phyloP scores from a whole-genome alignment of 2,113 vertebrate genomes.

The Callithrix jacchus region DNA sequence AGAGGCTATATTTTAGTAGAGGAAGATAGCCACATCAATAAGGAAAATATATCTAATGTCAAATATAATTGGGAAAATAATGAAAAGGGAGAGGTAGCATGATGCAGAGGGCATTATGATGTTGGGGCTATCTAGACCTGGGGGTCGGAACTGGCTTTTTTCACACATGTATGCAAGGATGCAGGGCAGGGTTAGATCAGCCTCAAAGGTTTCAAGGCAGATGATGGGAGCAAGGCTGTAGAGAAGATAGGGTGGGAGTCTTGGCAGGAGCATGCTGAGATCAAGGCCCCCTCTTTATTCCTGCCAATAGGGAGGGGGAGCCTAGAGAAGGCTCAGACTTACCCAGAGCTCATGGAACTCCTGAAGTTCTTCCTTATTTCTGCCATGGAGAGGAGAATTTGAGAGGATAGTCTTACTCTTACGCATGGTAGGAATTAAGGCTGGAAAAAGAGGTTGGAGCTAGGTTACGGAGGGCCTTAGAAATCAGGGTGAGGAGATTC shows the following conservation, averaged over 20 bases:
- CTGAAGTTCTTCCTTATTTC: not conserved
- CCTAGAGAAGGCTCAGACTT: not conserved
- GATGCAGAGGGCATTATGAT: not conserved
- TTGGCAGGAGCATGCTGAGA: not conserved
- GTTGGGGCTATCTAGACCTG: not conserved
- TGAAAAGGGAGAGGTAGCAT: not conserved
- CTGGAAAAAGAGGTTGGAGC: not conserved
- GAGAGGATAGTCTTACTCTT: not conserved
- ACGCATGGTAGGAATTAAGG: not conserved
- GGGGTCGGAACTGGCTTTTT: not conserved
- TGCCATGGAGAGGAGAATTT: not conserved
- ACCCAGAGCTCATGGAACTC: not conserved
- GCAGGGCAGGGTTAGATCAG: not conserved
- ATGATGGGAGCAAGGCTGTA: not conserved
- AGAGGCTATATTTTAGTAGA: not conserved
- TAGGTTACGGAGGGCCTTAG: not conserved
- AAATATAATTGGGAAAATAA: not conserved
- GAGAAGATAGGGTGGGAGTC: not conserved
- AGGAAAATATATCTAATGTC: not conserved
- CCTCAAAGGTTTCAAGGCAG: not conserved
- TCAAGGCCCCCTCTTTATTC: not conserved
- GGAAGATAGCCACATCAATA: not conserved
- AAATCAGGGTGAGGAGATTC: not conserved
- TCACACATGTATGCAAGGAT: not conserved
- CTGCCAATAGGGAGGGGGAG: not conserved